Conservation (phyloP, 2,888 invertebrate species). For the Cephus nigrinus region DNA sequence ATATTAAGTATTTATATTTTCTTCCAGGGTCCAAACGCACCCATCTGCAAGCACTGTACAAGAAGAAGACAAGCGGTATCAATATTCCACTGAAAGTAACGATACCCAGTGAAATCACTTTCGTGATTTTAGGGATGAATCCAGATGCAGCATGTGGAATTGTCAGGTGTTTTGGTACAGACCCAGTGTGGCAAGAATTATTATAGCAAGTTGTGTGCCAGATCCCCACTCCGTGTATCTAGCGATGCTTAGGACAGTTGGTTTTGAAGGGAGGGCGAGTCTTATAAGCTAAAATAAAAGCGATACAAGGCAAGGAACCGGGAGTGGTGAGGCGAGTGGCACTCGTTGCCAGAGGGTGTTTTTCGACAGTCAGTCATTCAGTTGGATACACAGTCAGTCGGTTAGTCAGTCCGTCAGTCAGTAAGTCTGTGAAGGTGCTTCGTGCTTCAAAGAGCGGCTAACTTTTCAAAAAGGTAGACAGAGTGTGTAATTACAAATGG, state of each 20-base stretch:
- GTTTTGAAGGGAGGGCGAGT: conserved; percentile 32
- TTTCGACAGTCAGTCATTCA: conserved; percentile 29
- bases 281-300: conserved; percentile 61
- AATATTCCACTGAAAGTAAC: conserved; percentile 15
- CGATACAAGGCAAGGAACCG: conserved; percentile 49
- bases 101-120: conserved; percentile 19
- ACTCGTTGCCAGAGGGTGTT: conserved; percentile 38
- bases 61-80: background rate
- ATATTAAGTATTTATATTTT: background rate
- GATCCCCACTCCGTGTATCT: conserved; percentile 10
- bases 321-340: conserved; percentile 30
- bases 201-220: conserved; percentile 36
- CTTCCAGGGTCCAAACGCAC: background rate
- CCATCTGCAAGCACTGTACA: background rate
- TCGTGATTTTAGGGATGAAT: conserved; percentile 10
- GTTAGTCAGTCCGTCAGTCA: background rate
- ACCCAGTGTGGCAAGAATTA: conserved; percentile 30
- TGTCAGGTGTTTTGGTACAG: conserved; percentile 17
- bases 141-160: conserved; percentile 11
- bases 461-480: background rate
- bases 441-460: conserved; percentile 10
- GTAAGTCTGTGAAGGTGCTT: conserved; percentile 47
- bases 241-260: conserved; percentile 12
- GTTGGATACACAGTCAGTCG: background rate
- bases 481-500: background rate